Evolutionary conservation across 2,888 invertebrate species (phyloP), one percentile per base, ranked within the genome.

Genomic region (Acanthosepion lycidas): DNA sequence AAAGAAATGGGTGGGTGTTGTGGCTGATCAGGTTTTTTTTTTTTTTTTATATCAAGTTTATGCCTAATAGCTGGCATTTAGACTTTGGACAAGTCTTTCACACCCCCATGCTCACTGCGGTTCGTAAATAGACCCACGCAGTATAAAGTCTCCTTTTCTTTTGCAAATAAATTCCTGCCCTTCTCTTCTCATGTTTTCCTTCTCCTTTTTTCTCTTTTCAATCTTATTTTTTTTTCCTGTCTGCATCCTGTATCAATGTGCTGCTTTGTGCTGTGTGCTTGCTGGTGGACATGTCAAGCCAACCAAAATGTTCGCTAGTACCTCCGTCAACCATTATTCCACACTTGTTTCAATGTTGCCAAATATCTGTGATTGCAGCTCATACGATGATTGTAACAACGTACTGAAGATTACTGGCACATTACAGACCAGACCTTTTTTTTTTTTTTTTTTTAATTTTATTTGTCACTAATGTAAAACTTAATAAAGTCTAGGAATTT

Each of bases 161-260:
- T 78, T n/a, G 15, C 78, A n/a, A 78, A n/a, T 78, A 78, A n/a
- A n/a, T 78, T 78, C 78, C 78, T 78, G n/a, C 78, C n/a, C 78
- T 78, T n/a, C n/a, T 78, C 59, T 20, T 59, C 20, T 59, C 20
- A 15, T 78, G 2, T 78, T 78, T 78, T n/a, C 12, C 12, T n/a
- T 33, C 12, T n/a, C 12, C 18, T 78, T 8, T n/a, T 8, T n/a
- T 9, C 78, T 33, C n/a, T 33, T 28, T n/a, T 78, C 28, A 78
- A n/a, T n/a, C n/a, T n/a, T n/a, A 15, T 78, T 15, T 78, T n/a
- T 3, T n/a, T 12, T 78, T 78, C n/a, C n/a, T 78, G 78, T 78
- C 78, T 78, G 78, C 78, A 78, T 78, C 78, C 78, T n/a, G 78
- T 78, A 78, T 78, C 78, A 78, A 78, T n/a, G 78, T 78, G 78